These are phyloP conservation scores for Liasis olivaceus DNA, from an alignment of 2,797 vertebrate species.

Conservation along the genomic window DNA sequence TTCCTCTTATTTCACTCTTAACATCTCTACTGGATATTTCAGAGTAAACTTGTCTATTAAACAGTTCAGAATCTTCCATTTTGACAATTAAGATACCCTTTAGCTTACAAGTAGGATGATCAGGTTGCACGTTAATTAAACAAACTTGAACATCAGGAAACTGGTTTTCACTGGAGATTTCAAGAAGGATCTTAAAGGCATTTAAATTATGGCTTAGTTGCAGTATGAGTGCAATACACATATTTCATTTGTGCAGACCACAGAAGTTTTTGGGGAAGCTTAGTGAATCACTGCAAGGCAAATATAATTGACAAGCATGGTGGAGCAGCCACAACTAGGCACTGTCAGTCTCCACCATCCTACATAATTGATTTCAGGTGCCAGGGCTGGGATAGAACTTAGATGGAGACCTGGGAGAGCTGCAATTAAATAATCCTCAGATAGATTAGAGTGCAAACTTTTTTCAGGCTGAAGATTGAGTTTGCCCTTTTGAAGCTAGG, in stretches of 20 bases:
- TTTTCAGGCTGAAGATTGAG: background rate
- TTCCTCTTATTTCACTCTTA: background rate
- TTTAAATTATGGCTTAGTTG: background rate
- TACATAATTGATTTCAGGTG: background rate
- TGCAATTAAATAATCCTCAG: background rate
- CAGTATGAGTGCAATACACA: background rate
- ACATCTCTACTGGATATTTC: background rate
- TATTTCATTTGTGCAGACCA: background rate
- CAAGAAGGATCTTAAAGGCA: background rate
- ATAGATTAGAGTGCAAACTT: background rate
- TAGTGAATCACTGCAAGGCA: background rate
- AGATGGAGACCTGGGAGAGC: background rate
- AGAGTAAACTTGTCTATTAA: background rate
- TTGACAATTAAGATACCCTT: background rate
- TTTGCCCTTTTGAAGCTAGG: background rate
- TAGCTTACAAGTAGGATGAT: background rate
- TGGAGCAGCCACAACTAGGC: background rate
- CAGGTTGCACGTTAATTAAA: conserved; percentile 10
- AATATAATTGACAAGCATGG: background rate
- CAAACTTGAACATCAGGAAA: background rate
- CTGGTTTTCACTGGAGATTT: background rate
- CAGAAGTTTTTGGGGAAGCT: background rate
- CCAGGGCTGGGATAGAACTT: background rate
- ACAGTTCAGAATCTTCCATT: background rate
- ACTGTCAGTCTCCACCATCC: background rate